Evolutionary conservation across 1,140 invertebrate genomes (phyloP).

Genomic region (Littorina saxatilis): DNA sequence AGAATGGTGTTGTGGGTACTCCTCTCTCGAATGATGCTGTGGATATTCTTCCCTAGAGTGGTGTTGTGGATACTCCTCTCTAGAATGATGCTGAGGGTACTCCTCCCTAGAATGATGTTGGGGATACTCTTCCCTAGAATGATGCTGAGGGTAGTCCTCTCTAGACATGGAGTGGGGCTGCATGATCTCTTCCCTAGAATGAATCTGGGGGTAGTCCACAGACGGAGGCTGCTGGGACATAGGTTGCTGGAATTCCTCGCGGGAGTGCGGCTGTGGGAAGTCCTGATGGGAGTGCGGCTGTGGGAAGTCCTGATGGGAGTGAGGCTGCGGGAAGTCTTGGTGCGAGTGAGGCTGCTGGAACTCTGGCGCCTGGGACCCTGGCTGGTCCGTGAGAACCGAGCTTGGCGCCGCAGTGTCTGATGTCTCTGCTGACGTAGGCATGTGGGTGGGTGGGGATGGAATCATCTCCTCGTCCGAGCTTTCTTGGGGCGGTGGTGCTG

Average conservation of each 20-base stretch:
- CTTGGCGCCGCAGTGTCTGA: conserved; percentile 41
- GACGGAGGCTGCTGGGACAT: neutral
- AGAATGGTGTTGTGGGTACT: conserved; percentile 12
- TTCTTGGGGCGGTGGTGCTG: conserved; percentile 51
- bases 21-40: neutral
- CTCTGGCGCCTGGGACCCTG: conserved; percentile 31
- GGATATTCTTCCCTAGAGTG: conserved; percentile 13
- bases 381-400: conserved; percentile 32
- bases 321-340: conserved; percentile 14
- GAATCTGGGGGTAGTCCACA: conserved; percentile 21
- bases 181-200: conserved; percentile 15
- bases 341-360: conserved; percentile 16
- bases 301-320: conserved; percentile 9
- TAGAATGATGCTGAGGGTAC: conserved; percentile 8
- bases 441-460: conserved; percentile 40
- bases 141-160: conserved; percentile 22
- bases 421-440: conserved; percentile 40
- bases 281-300: conserved; percentile 17
- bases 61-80: conserved; percentile 19
- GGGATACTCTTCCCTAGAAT: conserved; percentile 18
- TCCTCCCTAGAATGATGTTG: conserved; percentile 27
- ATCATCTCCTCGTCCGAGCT: conserved; percentile 51
- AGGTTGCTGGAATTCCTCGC: neutral
- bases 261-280: conserved; percentile 14
- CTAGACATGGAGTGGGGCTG: conserved; percentile 7